These are phyloP conservation scores for Drosophila mimetica DNA, from an alignment of 2,888 invertebrate genomes.

Conservation along the genomic window DNA sequence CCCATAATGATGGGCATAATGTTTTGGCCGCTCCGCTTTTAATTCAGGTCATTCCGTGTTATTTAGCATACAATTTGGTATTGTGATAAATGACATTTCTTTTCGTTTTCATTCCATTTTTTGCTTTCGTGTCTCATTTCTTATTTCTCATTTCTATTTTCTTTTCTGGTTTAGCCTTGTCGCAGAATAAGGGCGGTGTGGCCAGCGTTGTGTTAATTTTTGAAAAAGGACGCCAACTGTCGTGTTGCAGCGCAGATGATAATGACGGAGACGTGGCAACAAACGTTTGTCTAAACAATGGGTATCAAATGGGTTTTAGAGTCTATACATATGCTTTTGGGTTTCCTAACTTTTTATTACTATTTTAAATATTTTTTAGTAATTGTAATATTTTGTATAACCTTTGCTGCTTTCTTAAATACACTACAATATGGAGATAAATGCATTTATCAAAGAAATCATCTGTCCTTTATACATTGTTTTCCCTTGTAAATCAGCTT, in stretches of 20 bases:
- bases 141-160: conserved; percentile 8
- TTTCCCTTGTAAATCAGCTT: background rate
- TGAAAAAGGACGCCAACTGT: conserved; percentile 71
- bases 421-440: background rate
- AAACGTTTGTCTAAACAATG: conserved; percentile 12
- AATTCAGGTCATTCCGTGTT: conserved; percentile 63
- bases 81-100: conserved; percentile 54
- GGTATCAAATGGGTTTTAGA: conserved; percentile 3
- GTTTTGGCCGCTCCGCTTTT: conserved; percentile 8
- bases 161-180: conserved; percentile 41
- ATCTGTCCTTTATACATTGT: too few species aligned
- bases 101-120: conserved; percentile 18
- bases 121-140: conserved; percentile 1
- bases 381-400: too few species aligned
- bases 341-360: too few species aligned
- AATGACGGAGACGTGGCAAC: conserved; percentile 66
- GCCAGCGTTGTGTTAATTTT: conserved; percentile 67
- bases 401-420: background rate
- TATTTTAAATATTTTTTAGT: too few species aligned
- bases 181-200: conserved; percentile 19
- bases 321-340: too few species aligned
- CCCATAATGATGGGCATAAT: conserved; percentile 2
- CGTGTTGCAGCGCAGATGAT: conserved; percentile 62
- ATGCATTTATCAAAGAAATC: too few species aligned
- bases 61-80: conserved; percentile 56